A percentile compares a stretch with the other conserved stretches of the same genome.
phyloP scores from a whole-genome alignment of 2,797 vertebrate species.

The Rhinella marina region DNA sequence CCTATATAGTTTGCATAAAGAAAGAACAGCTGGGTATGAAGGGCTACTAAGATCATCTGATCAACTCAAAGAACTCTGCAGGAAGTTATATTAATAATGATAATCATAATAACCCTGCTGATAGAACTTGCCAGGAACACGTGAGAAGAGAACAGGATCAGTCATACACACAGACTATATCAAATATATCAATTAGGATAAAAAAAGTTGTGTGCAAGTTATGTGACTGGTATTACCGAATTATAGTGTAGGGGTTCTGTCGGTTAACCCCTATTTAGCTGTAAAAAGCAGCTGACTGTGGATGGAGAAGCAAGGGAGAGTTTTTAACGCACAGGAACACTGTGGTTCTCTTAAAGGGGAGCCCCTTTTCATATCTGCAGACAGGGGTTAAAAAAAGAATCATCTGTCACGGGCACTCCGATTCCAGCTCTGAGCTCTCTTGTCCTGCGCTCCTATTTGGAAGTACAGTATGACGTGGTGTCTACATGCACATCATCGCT shows the following conservation, averaged over 20 bases:
- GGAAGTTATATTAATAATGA: background rate
- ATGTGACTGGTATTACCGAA: background rate
- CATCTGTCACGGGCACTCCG: too few species aligned
- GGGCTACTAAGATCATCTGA: background rate
- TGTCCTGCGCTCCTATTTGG: too few species aligned
- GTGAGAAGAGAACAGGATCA: background rate
- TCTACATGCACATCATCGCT: too few species aligned
- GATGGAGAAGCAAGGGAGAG: too few species aligned
- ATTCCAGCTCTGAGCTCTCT: too few species aligned
- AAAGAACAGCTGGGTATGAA: background rate
- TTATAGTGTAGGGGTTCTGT: background rate
- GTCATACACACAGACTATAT: background rate
- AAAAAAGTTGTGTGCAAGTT: background rate
- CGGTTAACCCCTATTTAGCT: background rate
- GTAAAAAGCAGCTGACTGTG: background rate
- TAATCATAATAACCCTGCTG: background rate
- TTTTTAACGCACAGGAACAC: too few species aligned
- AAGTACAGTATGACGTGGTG: too few species aligned
- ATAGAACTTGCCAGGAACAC: background rate
- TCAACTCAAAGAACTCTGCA: background rate
- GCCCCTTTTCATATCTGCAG: too few species aligned
- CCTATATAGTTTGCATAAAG: background rate
- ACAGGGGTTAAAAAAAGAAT: too few species aligned
- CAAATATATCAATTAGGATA: background rate
- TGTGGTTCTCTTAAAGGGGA: too few species aligned